Conservation (phyloP, 2,797 vertebrate genomes). For the Limosa lapponica region DNA sequence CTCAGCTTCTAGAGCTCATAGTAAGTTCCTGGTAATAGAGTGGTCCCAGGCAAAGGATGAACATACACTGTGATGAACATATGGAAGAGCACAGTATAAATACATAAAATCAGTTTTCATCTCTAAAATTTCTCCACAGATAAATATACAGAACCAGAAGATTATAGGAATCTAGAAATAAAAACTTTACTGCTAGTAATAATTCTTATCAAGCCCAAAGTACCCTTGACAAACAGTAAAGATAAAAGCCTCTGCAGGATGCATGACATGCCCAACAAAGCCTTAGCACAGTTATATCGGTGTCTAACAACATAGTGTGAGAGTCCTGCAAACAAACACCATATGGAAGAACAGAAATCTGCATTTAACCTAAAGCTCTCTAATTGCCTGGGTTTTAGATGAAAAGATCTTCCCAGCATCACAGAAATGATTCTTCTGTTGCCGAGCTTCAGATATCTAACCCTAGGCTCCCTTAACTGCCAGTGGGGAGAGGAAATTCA, state of each 20-base stretch:
- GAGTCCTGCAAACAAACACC: conserved; percentile 54
- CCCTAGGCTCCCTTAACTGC: neutral
- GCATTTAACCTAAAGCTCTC: conserved; percentile 55
- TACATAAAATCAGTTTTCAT: neutral
- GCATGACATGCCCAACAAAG: conserved; percentile 3
- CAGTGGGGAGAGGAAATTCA: neutral
- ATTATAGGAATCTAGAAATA: neutral
- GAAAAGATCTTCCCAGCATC: conserved; percentile 9
- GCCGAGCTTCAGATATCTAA: neutral
- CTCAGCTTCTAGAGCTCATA: neutral
- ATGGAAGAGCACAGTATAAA: neutral
- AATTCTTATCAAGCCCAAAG: conserved; percentile 5
- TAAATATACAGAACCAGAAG: neutral
- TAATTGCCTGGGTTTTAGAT: conserved; percentile 39
- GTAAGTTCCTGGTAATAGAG: neutral
- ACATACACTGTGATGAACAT: neutral
- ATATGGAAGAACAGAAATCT: conserved; percentile 57
- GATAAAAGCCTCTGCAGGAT: conserved; percentile 23
- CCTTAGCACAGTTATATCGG: neutral
- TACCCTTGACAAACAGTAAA: neutral
- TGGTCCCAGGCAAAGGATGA: neutral
- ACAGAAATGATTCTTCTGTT: conserved; percentile 5
- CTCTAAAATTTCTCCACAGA: neutral
- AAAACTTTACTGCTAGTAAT: neutral
- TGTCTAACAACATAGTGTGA: conserved; percentile 17